Evolutionary conservation across 1,140 invertebrate genomes (phyloP).

Genomic region (Drosophila biarmipes): DNA sequence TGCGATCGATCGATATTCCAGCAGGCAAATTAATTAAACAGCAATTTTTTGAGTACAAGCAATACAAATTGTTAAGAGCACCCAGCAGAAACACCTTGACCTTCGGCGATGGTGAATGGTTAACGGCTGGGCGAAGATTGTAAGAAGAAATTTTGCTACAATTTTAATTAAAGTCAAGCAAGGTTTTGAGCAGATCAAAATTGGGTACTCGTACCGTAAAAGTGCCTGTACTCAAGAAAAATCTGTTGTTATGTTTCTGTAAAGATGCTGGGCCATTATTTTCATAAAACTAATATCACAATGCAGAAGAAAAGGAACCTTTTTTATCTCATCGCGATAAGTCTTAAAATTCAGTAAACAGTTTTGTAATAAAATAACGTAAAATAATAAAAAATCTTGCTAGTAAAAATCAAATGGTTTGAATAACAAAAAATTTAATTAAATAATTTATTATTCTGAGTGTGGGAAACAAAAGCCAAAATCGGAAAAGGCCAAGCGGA

Average conservation of each 20-base stretch:
- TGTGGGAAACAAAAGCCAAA: slow-evolving; percentile 21
- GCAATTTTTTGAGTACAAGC: slow-evolving; percentile 55
- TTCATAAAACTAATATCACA: too few relatives aligned
- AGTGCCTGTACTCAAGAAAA: slow-evolving; percentile 6
- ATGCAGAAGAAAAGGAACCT: background rate
- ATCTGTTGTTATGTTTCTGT: background rate
- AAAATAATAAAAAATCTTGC: too few relatives aligned
- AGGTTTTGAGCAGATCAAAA: slow-evolving; percentile 24
- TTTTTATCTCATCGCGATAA: too few relatives aligned
- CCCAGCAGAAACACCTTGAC: slow-evolving; percentile 45
- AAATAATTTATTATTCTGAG: slow-evolving; percentile 1
- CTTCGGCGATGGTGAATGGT: slow-evolving; percentile 62
- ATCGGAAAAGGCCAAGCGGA: slow-evolving; percentile 53
- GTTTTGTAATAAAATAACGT: too few relatives aligned
- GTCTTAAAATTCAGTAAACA: background rate
- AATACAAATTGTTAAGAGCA: slow-evolving; percentile 45
- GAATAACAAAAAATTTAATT: background rate
- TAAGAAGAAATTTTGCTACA: slow-evolving; percentile 70
- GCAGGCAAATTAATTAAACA: slow-evolving; percentile 68
- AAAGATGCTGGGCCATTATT: too few relatives aligned
- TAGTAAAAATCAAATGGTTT: background rate
- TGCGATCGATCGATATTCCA: slow-evolving; percentile 66
- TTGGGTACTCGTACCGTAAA: background rate
- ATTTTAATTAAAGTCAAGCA: slow-evolving; percentile 64
- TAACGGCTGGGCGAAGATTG: slow-evolving; percentile 34